A percentile compares a stretch with the other conserved stretches of the same genome.
phyloP scores from a whole-genome alignment of 2,113 vertebrate genomes.

The Alethe castanea region DNA sequence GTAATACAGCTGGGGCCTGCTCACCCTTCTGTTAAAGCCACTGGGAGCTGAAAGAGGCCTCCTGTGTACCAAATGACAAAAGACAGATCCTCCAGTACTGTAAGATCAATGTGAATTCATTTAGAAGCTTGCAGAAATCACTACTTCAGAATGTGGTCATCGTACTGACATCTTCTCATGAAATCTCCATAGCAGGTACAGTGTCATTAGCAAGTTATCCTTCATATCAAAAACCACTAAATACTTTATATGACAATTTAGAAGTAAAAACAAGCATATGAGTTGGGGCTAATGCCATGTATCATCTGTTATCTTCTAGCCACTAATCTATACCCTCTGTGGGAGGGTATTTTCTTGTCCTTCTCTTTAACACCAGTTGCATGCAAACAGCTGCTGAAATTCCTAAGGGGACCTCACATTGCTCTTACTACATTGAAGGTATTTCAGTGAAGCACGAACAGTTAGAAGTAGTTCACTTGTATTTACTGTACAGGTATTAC shows the following conservation, averaged over 20 bases:
- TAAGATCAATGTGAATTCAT: background rate
- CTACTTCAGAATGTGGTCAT: background rate
- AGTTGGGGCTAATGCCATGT: background rate
- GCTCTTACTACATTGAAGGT: background rate
- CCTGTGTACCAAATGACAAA: background rate
- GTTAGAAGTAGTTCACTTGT: background rate
- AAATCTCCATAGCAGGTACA: background rate
- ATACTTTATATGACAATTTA: background rate
- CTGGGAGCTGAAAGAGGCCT: background rate
- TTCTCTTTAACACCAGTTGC: background rate
- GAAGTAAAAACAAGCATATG: background rate
- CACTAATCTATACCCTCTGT: background rate
- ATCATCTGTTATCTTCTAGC: background rate
- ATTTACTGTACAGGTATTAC: background rate
- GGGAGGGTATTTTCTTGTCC: background rate
- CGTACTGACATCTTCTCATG: background rate
- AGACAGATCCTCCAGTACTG: background rate
- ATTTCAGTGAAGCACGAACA: background rate
- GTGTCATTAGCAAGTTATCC: background rate
- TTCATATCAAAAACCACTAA: background rate
- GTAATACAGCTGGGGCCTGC: background rate
- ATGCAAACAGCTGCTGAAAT: background rate
- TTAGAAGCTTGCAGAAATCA: background rate
- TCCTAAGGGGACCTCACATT: background rate
- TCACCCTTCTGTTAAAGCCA: background rate